A percentile compares a stretch with the other conserved stretches of the same genome.
phyloP scores from a whole-genome alignment of 2,797 vertebrate species.

The Epinephelus awoara region DNA sequence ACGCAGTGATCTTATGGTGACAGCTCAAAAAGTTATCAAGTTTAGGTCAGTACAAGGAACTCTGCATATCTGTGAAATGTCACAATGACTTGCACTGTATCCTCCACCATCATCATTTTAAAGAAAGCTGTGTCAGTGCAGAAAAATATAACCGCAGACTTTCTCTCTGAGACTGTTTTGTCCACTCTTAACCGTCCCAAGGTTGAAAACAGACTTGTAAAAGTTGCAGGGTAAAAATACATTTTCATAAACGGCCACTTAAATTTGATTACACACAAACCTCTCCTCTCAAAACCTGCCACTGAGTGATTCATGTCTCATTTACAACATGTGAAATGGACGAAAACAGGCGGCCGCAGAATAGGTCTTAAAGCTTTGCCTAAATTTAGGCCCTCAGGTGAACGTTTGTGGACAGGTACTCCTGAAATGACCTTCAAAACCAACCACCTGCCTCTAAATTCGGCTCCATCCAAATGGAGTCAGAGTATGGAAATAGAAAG shows the following conservation, averaged over 20 bases:
- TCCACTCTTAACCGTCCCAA: slow-evolving; percentile 7
- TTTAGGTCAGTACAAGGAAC: neutral
- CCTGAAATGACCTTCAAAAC: slow-evolving; percentile 70
- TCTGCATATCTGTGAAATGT: neutral
- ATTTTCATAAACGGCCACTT: slow-evolving; percentile 26
- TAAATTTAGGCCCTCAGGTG: slow-evolving; percentile 61
- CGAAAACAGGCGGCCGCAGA: slow-evolving; percentile 33
- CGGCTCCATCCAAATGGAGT: slow-evolving; percentile 66
- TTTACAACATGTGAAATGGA: slow-evolving; percentile 4
- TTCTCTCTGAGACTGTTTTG: slow-evolving; percentile 16
- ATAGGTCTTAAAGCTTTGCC: slow-evolving; percentile 20
- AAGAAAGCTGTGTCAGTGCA: neutral
- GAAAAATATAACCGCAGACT: neutral
- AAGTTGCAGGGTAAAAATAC: slow-evolving; percentile 46
- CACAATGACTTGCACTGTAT: neutral
- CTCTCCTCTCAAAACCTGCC: neutral
- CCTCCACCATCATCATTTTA: neutral
- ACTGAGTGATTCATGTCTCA: slow-evolving; percentile 19
- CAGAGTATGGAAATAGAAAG: slow-evolving; percentile 79
- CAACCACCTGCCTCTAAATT: slow-evolving; percentile 73
- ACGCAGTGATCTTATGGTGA: too few species aligned
- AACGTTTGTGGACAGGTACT: slow-evolving; percentile 38
- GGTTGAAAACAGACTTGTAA: slow-evolving; percentile 36
- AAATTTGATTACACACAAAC: slow-evolving; percentile 28
- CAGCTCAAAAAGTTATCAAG: neutral